These are phyloP conservation scores for Papilio elwesi DNA, from an alignment of 2,888 invertebrate genomes.

Conservation along the genomic window DNA sequence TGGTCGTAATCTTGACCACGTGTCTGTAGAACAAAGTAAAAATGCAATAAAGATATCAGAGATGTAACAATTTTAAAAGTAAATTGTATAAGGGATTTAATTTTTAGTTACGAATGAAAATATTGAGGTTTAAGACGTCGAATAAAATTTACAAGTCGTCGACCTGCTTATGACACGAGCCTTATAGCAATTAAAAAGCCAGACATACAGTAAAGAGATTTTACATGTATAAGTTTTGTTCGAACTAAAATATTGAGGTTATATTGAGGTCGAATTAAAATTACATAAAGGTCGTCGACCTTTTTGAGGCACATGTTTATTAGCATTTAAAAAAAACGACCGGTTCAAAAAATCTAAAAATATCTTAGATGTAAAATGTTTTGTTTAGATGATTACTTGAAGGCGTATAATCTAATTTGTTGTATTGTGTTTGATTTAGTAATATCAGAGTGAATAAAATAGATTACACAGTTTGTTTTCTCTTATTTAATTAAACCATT, in stretches of 20 bases:
- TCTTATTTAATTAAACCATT: too few relatives aligned
- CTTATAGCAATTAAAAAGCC: background rate
- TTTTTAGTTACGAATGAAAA: background rate
- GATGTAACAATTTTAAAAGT: background rate
- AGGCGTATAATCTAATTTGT: too few relatives aligned
- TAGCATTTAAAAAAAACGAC: background rate
- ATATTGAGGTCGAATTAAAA: background rate
- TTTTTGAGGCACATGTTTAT: background rate
- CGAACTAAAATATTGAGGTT: too few relatives aligned
- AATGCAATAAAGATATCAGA: background rate
- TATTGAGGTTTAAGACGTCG: background rate
- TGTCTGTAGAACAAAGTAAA: background rate
- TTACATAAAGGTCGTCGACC: background rate
- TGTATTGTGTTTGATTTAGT: too few relatives aligned
- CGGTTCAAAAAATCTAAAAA: background rate
- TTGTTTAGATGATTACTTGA: background rate
- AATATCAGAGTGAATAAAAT: too few relatives aligned
- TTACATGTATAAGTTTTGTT: too few relatives aligned
- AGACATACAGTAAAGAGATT: too few relatives aligned
- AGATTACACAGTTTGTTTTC: too few relatives aligned
- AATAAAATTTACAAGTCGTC: background rate
- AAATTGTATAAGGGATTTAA: too few relatives aligned
- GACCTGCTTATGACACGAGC: background rate
- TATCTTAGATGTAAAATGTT: background rate
- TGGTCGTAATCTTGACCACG: conserved; percentile 6